Base-by-base conservation (phyloP, 2,888 invertebrate species). In the Xanthorhoe spadicearia region DNA sequence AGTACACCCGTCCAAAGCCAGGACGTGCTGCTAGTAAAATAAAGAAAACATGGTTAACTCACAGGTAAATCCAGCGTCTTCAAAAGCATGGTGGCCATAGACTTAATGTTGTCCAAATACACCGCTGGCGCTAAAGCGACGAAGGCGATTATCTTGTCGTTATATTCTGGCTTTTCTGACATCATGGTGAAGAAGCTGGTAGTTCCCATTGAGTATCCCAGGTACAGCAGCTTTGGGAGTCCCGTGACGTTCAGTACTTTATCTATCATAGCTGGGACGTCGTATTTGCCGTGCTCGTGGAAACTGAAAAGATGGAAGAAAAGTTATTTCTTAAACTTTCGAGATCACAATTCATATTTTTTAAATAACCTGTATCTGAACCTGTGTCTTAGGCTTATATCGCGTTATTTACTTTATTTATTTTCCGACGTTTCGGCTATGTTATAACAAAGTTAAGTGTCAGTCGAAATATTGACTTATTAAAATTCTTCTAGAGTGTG, bases 121-220 rank as follows among this genome's bases (percentile, higher is more conserved):
- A 93, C 90, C 0, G 94, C 94, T 0, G 95, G 95, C 0, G 94
- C 94, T 50, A 95, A 76, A 0, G 86, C 93, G 0, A 94, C 83
- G 76, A 93, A 94, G 0, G 94, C 83, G 13, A 93, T 82, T 6
- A 95, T 72, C 66, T 93, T 94, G 4, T 88, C 83, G 46, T 95
- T 94, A 74, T 94, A 93, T 71, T 95, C 93, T 0, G 95, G 94
- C 64, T 85, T 85, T 69, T 90, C 87, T 0, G 94, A 87, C 77
- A 94, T 85, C 88, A 94, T 94, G 66, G 94, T 93, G 83, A 94
- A 93, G 73, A 93, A 94, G 6, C 88, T 91, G 32, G 94, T 93
- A 5, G 93, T 90, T 0, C 95, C 95, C 88, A 95, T 91, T 0
- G 95, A 95, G 81, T 95, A 94, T 1, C 95, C 95, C 18, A 95